Evolutionary conservation across 2,888 invertebrate genomes (phyloP), one percentile per base, ranked within the genome.

Genomic region (Scelioninae gen. 1): DNA sequence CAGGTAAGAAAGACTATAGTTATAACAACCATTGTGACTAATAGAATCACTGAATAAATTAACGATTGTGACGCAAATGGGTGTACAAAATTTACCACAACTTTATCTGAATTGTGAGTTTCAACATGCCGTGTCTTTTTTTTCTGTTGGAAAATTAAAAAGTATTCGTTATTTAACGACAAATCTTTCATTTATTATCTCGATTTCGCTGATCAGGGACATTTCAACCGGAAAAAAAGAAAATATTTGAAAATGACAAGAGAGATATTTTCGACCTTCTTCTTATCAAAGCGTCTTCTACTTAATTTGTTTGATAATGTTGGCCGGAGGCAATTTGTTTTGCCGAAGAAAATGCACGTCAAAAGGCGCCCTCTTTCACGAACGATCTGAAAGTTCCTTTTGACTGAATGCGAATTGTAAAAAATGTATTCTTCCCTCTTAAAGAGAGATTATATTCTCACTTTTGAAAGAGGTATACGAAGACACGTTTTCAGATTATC

Each of bases 291-390:
- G 31, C 60, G 31, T 60, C 60, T 60, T 60, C 45, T n/a, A 31
- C 45, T 60, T 60, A 60, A 60, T 60, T 45, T 60, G 45, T 43
- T 45, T 45, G 60, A 60, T 60, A 60, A 60, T 45, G 31, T 60
- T 60, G 34, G 34, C 55, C 34, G 29, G 29, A 31, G 60, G 60
- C 34, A 49, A 31, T 31, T 60, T 60, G 31, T 60, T 60, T 60
- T 31, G 60, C 31, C 45, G 10, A 60, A 31, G 16, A 8, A 60
- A 60, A 43, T 60, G 60, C 49, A 47, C 65, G 38, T 65, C 65
- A 65, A 51, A 65, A 38, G 65, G 23, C 38, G 51, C 6, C 11
- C 32, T 40, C 51, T 23, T 58, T 40, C 40, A 38, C 5, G 40
- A 38, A 3, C 51, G 65, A 65, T 65, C 51, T 16, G 38, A 32